Percentiles rank a stretch among this genome's conserved stretches.
Evolutionary conservation across 2,888 invertebrate genomes (phyloP).

Genomic region (Desoria tigrina): DNA sequence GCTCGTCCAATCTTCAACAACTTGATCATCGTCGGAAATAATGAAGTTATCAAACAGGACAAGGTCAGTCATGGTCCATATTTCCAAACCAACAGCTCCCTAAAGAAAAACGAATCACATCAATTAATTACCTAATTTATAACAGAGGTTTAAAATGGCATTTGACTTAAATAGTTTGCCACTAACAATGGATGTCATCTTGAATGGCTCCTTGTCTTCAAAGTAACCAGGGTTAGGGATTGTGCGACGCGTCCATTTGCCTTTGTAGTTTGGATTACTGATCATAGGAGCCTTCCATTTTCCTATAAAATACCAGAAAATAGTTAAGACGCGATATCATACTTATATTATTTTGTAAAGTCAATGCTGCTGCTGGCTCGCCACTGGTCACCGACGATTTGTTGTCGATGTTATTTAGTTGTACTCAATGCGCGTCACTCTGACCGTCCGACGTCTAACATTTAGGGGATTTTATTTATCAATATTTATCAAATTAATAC

Average conservation of each 20-base stretch:
- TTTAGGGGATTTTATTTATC: neutral
- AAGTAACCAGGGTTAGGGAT: constrained; percentile 92
- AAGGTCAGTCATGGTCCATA: constrained; percentile 97
- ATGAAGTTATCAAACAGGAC: constrained; percentile 95
- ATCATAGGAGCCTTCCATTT: constrained; percentile 86
- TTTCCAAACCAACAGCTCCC: constrained; percentile 91
- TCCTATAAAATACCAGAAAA: constrained; percentile 34
- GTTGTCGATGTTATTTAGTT: too few species aligned
- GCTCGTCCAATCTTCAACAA: constrained; percentile 77
- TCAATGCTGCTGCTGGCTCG: too few species aligned
- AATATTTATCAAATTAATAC: constrained; percentile 58
- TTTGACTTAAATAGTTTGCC: neutral
- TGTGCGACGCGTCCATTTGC: constrained; percentile 87
- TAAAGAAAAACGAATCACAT: constrained; percentile 56
- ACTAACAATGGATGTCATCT: constrained; percentile 87
- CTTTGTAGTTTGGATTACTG: constrained; percentile 89
- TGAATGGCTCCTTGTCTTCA: constrained; percentile 85
- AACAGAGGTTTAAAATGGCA: neutral
- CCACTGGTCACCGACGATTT: too few species aligned
- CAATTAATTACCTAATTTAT: neutral
- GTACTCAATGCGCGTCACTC: too few species aligned
- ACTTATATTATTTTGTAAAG: too few species aligned
- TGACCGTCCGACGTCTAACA: neutral
- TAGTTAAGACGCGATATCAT: constrained; percentile 56
- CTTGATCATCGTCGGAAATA: constrained; percentile 76